Base-by-base conservation (phyloP, 2,888 invertebrate species). In the Micoletzkya japonica region DNA sequence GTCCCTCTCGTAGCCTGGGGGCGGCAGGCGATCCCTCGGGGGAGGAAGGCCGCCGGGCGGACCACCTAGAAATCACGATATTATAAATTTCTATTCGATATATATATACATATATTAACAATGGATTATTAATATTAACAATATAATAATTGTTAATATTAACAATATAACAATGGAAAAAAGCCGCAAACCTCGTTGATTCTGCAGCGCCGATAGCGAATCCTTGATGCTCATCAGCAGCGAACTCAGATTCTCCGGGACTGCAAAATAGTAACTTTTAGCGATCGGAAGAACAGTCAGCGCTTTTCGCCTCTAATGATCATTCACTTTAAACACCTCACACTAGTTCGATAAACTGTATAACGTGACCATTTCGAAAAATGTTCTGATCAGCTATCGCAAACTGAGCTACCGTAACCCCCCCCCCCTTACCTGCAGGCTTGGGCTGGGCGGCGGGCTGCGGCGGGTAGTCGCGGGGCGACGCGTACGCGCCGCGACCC, bases 191-290 rank as follows among this genome's bases (percentile, higher is more conserved):
- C 10, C 44, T 44, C 44, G 10, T 20, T 44, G 10, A 10, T 20
- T 44, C 49, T 24, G 34, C 32, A 63, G 49, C 34, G 26, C 20
- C 20, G n/a, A 6, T 52, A 64, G 52, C 3, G 34, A 30, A 28
- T 34, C 44, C 14, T n/a, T 34, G 32, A 66, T 17, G 17, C n/a
- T 54, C 54, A 14, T 24, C 20, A 66, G 54, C 64, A 54, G 24
- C 28, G n/a, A 34, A 20, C 20, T 37, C 7, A 20, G n/a, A 37
- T 66, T 37, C 54, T 28, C 36, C 36, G 26, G 1, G 26, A 61
- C 24, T 61, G 37, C 37, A 26, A 26, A 54, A 14, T 37, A 26
- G 0, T 3, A 54, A 10, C n/a, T n/a, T n/a, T n/a, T n/a, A n/a
- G n/a, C n/a, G 20, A 44, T 44, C 44, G 20, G 10, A 44, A 20